phyloP scores from a whole-genome alignment of 2,797 vertebrate species.

The Sebastes jordani region DNA sequence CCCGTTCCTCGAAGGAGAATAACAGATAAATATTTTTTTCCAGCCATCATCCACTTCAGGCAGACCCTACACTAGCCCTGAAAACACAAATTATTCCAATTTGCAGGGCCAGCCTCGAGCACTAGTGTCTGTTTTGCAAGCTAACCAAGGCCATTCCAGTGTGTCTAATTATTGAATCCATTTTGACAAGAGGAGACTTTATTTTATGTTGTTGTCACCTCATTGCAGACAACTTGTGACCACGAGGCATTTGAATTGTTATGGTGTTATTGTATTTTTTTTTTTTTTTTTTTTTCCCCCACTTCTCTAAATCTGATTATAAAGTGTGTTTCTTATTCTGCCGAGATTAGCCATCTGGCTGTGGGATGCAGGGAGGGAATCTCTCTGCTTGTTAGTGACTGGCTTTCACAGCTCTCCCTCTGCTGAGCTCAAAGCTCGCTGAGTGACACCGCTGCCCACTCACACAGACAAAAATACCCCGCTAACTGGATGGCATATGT shows the following conservation, averaged over 20 bases:
- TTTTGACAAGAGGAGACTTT: constrained; percentile 58
- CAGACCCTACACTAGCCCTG: constrained; percentile 27
- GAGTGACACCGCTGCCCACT: constrained; percentile 81
- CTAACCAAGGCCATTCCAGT: constrained; percentile 50
- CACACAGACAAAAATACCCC: constrained; percentile 77
- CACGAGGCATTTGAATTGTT: constrained; percentile 60
- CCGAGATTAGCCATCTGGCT: constrained; percentile 79
- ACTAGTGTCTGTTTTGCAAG: constrained; percentile 58
- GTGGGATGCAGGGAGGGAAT: constrained; percentile 70
- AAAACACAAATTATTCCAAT: constrained; percentile 71
- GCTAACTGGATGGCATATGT: constrained; percentile 78
- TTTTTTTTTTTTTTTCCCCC: not conserved
- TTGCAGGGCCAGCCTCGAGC: constrained; percentile 60
- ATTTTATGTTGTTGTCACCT: constrained; percentile 63
- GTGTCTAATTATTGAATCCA: constrained; percentile 62
- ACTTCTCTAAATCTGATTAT: constrained; percentile 65
- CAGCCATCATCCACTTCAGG: constrained; percentile 38
- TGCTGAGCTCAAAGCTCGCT: constrained; percentile 73
- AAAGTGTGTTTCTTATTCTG: constrained; percentile 71
- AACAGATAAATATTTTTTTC: constrained; percentile 21
- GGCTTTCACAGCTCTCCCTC: constrained; percentile 77
- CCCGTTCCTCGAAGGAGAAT: constrained; percentile 7
- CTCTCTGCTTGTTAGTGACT: constrained; percentile 79
- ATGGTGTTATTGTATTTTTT: constrained; percentile 16
- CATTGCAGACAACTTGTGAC: constrained; percentile 51